Evolutionary conservation across 2,888 invertebrate species (phyloP).

Genomic region (Cheilosia soror): DNA sequence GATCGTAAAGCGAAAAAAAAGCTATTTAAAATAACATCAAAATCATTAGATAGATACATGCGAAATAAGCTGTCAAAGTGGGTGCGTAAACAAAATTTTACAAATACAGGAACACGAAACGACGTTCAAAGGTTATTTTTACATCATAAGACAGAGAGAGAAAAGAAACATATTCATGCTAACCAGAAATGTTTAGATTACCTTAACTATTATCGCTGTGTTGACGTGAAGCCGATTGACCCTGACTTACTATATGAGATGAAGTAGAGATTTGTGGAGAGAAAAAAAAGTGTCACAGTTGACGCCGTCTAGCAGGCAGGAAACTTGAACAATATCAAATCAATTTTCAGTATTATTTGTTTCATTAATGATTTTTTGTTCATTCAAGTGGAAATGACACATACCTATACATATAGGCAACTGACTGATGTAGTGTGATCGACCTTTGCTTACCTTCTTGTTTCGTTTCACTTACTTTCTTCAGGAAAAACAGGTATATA

Average conservation of each 20-base stretch:
- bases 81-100: background rate
- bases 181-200: conserved; percentile 46
- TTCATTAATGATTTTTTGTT: conserved; percentile 59
- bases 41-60: too few species aligned
- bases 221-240: conserved; percentile 35
- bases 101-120: background rate
- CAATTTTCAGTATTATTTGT: background rate
- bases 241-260: conserved; percentile 54
- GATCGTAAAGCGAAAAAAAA: too few species aligned
- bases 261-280: conserved; percentile 28
- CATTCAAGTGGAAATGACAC: conserved; percentile 53
- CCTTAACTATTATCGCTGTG: conserved; percentile 29
- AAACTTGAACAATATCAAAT: conserved; percentile 33
- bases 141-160: conserved; percentile 39
- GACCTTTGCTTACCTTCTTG: conserved; percentile 48
- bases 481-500: conserved; percentile 57
- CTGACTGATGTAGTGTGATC: conserved; percentile 31
- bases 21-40: too few species aligned
- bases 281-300: conserved; percentile 49
- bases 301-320: conserved; percentile 31
- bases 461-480: conserved; percentile 30
- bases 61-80: too few species aligned
- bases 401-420: conserved; percentile 8
- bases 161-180: conserved; percentile 14
- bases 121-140: conserved; percentile 13